Evolutionary conservation across 2,113 vertebrate genomes (phyloP), one percentile per base, ranked within the genome.

Genomic region (Tragelaphus imberbis): DNA sequence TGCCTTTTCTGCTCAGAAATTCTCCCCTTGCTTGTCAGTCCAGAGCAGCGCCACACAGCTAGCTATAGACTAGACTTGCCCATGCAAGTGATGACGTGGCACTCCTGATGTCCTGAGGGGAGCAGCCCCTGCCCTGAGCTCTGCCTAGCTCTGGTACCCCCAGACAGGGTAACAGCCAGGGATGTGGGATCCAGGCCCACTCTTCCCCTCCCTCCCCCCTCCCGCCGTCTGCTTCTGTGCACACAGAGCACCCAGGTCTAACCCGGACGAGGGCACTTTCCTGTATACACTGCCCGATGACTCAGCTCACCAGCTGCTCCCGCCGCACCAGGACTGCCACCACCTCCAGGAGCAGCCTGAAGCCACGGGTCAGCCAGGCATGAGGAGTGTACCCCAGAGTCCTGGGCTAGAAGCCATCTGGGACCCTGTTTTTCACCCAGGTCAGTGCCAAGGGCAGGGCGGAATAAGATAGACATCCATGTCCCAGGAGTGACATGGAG

Each of bases 281-380:
- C 97, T 98, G 28, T 99, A 99, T 97, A 99, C 98, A 71, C 97
- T 98, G 90, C 98, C 99, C 0, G 99, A 99, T 85, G 99, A 99
- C 96, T 99, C 99, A 79, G 98, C 98, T 27, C 98, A 98, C 65
- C 99, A 99, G 97, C 99, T 99, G 92, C 98, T 99, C 33, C 97
- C 98, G 87, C 95, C 98, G 47, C 98, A 95, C 75, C 98, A 97
- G 33, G 98, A 98, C 47, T 96, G 97, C 97, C 91, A 85, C 96
- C 98, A 95, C 7, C 98, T 99, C 49, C 98, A 98, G 94, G 98
- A 99, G 86, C 99, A 98, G 81, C 98, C 97, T 15, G 30, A 98
- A 85, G 86, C 98, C 59, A 79, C 91, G 1, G 87, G 96, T 88
- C 99, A 98, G 84, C 88, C 98, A 30, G 96, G 98, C 13, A 58